Evolutionary conservation across 2,888 invertebrate genomes (phyloP).

Genomic region (Helleia helle): DNA sequence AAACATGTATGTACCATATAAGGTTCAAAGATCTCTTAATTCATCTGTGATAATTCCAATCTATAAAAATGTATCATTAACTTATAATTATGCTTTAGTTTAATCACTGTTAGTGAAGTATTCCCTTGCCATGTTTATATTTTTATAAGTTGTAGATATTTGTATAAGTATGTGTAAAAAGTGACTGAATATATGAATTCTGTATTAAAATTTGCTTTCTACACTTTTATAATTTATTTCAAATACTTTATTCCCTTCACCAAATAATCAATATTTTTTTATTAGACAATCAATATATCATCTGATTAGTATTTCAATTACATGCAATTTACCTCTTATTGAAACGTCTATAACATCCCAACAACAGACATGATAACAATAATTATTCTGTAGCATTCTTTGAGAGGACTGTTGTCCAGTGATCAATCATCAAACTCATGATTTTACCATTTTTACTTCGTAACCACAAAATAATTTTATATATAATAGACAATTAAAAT

Average conservation of each 20-base stretch:
- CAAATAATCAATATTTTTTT: too few relatives aligned
- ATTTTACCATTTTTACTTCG: too few relatives aligned
- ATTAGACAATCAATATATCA: too few relatives aligned
- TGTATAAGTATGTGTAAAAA: constrained; percentile 30
- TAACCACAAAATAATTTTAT: too few relatives aligned
- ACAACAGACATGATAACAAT: too few relatives aligned
- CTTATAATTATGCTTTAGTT: constrained; percentile 52
- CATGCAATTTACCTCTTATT: too few relatives aligned
- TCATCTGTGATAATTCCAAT: constrained; percentile 70
- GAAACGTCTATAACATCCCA: too few relatives aligned
- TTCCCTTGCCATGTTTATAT: constrained; percentile 39
- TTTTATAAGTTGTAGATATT: constrained; percentile 29
- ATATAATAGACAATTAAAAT: too few relatives aligned
- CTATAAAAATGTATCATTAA: constrained; percentile 60
- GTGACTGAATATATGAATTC: constrained; percentile 51
- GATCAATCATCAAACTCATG: too few relatives aligned
- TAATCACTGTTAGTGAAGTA: constrained; percentile 28
- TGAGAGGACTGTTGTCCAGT: too few relatives aligned
- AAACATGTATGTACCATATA: constrained; percentile 61
- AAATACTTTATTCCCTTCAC: neutral
- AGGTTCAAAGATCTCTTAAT: constrained; percentile 69
- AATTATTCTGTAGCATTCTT: too few relatives aligned
- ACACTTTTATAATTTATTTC: neutral
- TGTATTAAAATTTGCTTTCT: constrained; percentile 25
- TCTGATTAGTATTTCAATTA: too few relatives aligned